Evolutionary conservation across 2,888 invertebrate species (phyloP), one percentile per base, ranked within the genome.

Genomic region (Drosophila emarginata): DNA sequence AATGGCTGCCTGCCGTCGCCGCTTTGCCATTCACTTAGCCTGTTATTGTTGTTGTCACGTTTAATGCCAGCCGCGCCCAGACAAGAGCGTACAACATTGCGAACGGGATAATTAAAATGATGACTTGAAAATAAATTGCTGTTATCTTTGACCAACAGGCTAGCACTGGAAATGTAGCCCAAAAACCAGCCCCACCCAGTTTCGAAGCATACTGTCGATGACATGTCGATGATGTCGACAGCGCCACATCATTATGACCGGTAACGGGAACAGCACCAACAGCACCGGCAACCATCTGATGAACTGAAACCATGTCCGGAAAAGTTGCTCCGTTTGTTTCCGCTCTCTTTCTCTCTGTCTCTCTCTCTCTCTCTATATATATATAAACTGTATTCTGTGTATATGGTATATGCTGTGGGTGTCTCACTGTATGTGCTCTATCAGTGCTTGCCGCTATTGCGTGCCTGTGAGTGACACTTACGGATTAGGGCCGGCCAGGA

Each of bases 61-160:
- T 87, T 79, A 84, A 84, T 80, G 78, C 77, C 73, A 82, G 78
- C 65, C 80, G 78, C 85, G 84, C 76, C 82, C 45, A 45, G 18
- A 73, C 83, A 76, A 80, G 78, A 18, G 77, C 74, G 74, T 78
- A 75, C 72, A 80, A 75, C 79, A 81, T 76, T 77, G 74, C 87
- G 84, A 88, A 89, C 80, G 80, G 88, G 88, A 89, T 90, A 90
- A 90, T 90, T 90, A 89, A 90, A 90, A 89, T 90, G 89, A 89
- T 89, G 90, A 90, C 89, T 90, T 88, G 87, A 85, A 89, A 88
- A 89, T 89, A 90, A 89, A 90, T 90, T 89, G 83, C 78, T 80
- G 90, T 90, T 90, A 90, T 90, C 90, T 90, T 84, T 89, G 90
- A 89, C 90, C 90, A 90, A 82, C 90, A 90, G 90, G 67, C 86